Evolutionary conservation across 2,888 invertebrate species (phyloP), one percentile per base, ranked within the genome.

Genomic region (Galeopsomyia nigrocyanea): DNA sequence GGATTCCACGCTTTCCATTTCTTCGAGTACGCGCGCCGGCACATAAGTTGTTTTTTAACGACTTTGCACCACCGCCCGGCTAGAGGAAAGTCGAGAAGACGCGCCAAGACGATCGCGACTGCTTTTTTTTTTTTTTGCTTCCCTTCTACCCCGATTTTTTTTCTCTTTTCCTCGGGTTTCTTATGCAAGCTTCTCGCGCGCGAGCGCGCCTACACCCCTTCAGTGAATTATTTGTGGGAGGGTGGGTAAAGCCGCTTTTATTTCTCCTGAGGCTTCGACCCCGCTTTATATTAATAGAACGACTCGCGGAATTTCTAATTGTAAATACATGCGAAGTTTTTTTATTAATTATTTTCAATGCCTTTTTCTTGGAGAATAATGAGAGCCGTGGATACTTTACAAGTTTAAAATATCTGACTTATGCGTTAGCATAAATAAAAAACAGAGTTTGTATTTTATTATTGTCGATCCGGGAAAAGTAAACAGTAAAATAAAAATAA

Each of bases 31-130:
- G 63, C 17, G n/a, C 57, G 39, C 39, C 39, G 63, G 17, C 51
- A 58, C 51, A 22, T 56, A 69, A 64, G 62, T 68, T 68, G 62
- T 68, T 56, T 62, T 68, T 68, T 68, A 68, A 68, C 61, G 68
- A 68, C 61, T 68, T 61, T 26, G 22, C 55, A 49, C 49, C 17
- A 26, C 39, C 46, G 66, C 51, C 9, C 22, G 47, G 31, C 47
- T 39, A 39, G 26, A 26, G 7, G 39, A 39, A 39, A 39, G 46
- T 19, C 50, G 51, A 22, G 16, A 10, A 68, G 60, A 16, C 39
- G 17, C 13, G 51, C 22, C 17, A 39, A 39, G 39, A 39, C 39
- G 39, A 39, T 39, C 39, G 2, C 39, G 39, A 39, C 39, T 39
- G 7, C 39, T 39, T 39, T 10, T 39, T 39, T 39, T 39, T 13